These are phyloP conservation scores for Meteorus sp. DNA, from an alignment of 1,140 invertebrate species.

Conservation along the genomic window DNA sequence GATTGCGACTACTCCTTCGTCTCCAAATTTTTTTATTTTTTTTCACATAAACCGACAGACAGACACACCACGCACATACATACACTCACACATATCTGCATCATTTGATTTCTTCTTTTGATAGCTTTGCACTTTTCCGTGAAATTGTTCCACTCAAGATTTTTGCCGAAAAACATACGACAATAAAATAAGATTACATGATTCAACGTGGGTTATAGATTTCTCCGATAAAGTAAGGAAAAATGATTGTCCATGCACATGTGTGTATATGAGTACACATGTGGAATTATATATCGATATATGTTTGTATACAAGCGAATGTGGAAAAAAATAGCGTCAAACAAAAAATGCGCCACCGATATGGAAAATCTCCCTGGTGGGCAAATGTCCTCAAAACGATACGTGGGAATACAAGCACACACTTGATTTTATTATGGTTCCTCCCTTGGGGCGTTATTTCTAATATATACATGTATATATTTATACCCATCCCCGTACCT, in stretches of 20 bases:
- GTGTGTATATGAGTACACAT: not conserved
- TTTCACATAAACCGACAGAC: no score
- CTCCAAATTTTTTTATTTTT: conserved; percentile 5
- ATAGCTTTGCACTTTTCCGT: no score
- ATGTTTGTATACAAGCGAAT: not conserved
- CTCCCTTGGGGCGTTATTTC: conserved; percentile 8
- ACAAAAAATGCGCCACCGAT: conserved; percentile 13
- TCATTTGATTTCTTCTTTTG: no score
- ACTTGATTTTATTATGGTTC: conserved; percentile 24
- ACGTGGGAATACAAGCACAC: conserved; percentile 12
- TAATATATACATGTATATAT: not conserved
- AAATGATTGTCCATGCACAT: no score
- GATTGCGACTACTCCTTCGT: conserved; percentile 17
- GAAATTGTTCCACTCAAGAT: no score
- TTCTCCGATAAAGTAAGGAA: no score
- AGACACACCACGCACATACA: no score
- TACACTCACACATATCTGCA: no score
- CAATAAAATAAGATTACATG: no score
- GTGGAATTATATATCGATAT: not conserved
- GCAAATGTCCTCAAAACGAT: conserved; percentile 24
- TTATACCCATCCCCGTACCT: not conserved
- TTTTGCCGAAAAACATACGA: no score
- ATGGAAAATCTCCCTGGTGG: conserved; percentile 9
- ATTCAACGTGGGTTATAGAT: no score
- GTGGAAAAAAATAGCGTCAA: no score